A percentile compares a stretch with the other conserved stretches of the same genome.
phyloP scores from a whole-genome alignment of 2,888 invertebrate genomes.

The Villa cingulata region DNA sequence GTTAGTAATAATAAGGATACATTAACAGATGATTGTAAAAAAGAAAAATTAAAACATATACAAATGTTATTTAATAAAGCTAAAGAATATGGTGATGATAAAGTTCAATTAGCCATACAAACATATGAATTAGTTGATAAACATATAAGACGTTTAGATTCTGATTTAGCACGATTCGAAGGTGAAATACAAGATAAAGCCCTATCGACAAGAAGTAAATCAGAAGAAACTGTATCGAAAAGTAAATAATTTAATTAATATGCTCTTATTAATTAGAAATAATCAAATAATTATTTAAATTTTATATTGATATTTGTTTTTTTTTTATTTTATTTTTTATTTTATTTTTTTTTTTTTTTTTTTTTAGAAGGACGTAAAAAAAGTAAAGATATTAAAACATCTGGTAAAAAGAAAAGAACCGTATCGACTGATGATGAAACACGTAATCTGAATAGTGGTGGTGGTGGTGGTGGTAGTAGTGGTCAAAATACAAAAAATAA shows the following conservation, averaged over 20 bases:
- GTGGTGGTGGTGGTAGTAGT: conserved; percentile 18
- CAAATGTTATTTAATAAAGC: conserved; percentile 85
- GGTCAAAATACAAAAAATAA: conserved; percentile 36
- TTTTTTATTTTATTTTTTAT: too few relatives aligned
- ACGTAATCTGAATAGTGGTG: conserved; percentile 17
- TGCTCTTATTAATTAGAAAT: too few relatives aligned
- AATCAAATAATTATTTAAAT: neutral
- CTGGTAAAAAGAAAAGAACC: conserved; percentile 47
- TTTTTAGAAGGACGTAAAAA: conserved; percentile 53
- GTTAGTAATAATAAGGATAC: conserved; percentile 22
- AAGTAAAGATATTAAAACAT: conserved; percentile 46
- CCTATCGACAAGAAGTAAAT: conserved; percentile 56
- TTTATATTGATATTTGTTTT: too few relatives aligned
- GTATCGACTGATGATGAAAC: conserved; percentile 33
- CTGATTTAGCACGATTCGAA: conserved; percentile 91
- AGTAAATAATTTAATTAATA: conserved; percentile 37
- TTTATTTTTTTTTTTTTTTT: neutral
- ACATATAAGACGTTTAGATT: conserved; percentile 89
- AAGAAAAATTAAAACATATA: conserved; percentile 71
- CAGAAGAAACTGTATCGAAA: conserved; percentile 47
- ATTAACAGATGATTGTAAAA: conserved; percentile 52
- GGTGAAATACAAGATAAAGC: conserved; percentile 94
- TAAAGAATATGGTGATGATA: conserved; percentile 92
- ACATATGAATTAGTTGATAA: conserved; percentile 98
- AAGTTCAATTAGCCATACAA: conserved; percentile 93